Evolutionary conservation across 2,888 invertebrate genomes (phyloP), one percentile per base, ranked within the genome.

Genomic region (Carterocephalus palaemon): DNA sequence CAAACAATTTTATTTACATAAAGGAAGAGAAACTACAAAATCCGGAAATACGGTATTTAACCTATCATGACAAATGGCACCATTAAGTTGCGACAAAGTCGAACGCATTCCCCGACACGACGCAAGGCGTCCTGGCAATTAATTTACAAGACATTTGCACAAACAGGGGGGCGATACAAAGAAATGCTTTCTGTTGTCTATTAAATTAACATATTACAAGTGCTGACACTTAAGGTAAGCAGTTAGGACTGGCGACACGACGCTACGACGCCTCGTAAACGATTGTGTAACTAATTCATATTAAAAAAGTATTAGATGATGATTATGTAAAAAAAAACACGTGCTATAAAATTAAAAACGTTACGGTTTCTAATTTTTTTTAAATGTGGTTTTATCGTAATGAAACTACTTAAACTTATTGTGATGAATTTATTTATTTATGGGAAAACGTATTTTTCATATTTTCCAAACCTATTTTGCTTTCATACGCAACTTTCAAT

Each of bases 101-200:
- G 34, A 20, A 26, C 33, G 19, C 28, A 15, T 24, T 36, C 36
- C 12, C 17, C 7, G 10, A 34, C 28, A 42, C 34, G 20, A 34
- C 28, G 34, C 34, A 15, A 22, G 15, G 34, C 28, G 10, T 42
- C 41, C 33, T 33, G 26, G 19, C 26, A 33, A 34, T 42, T 42
- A 33, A 42, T 42, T 33, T 34, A 42, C 33, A 33, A 19, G 38
- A 38, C 36, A 42, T 42, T 42, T 42, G 42, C 42, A 34, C 42
- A 42, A 34, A 24, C 33, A 28, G 17, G 19, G 40, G 42, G 41
- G 8, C 12, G 41, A 10, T 20, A 82, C 82, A 83, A 78, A 79
- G 82, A 79, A 82, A 83, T 75, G 81, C 82, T 82, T 79, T 82
- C 82, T 74, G 80, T 65, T 64, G 67, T 59, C 60, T 61, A 67